Evolutionary conservation across 2,797 vertebrate genomes (phyloP), one percentile per base, ranked within the genome.

Genomic region (Eulemur albifrons): DNA sequence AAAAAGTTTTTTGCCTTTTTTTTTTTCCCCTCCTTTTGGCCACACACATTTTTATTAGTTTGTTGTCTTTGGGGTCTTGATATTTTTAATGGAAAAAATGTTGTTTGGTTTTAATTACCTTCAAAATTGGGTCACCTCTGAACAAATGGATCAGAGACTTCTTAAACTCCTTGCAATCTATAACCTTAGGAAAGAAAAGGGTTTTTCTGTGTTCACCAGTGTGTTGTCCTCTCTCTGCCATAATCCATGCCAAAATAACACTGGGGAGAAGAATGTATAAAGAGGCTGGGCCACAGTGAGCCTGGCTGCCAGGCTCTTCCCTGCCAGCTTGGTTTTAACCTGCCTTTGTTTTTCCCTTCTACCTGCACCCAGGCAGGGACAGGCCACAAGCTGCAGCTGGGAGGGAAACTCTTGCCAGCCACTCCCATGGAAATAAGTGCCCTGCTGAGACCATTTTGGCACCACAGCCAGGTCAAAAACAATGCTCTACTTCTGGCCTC

Each of bases 91-190:
- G n/a, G 20, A 77, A 38, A 92, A 12, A 23, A 27, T 72, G 30
- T 48, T 88, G 61, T 61, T 86, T 89, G 76, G 72, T 40, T 95
- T 90, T 93, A 89, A 93, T 95, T 95, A 65, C 67, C 65, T 80
- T 82, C 45, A 50, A 89, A 96, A 73, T 27, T 76, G 8, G 48
- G 57, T 86, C 75, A 30, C 9, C n/a, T 67, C 77, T 88, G 59
- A 94, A 48, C 59, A 76, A 76, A 67, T 30, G 18, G 57, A 73
- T 25, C 30, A 80, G 69, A 90, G 35, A 13, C 61, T 95, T 23
- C 45, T 88, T 79, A 38, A 83, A 67, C 2, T 50, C 54, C 35
- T 70, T 43, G n/a, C 69, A 76, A 88, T 73, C 32, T 27, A 21
- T 83, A 80, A 92, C 18, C 27, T 85, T 15, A 14, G 30, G 69